Evolutionary conservation across 2,113 vertebrate genomes (phyloP), one percentile per base, ranked within the genome.

Genomic region (Natator depressus): DNA sequence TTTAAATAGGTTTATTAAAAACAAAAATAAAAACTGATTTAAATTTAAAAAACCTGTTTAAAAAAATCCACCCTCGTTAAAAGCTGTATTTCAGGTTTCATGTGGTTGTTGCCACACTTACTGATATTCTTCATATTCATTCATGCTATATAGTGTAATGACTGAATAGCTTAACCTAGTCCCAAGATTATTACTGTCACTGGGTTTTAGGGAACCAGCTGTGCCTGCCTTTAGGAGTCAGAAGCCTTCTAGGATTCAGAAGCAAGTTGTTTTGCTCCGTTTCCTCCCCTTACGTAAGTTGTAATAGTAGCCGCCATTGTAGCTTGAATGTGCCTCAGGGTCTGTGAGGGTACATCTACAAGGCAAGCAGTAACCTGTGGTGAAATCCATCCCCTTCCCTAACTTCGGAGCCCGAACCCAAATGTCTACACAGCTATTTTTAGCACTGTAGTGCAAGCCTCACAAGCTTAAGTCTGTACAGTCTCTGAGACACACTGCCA

Each of bases 211-310:
- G 62, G 62, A 78, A 85, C 38, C n/a, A 24, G 19, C 8, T 20
- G 13, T 59, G 90, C 8, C 42, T 88, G 13, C 20, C 17, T 75
- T 54, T 13, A 9, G 38, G 54, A 75, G 89, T 93, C 16, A 25
- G 0, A 1, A n/a, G 31, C 80, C 20, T 76, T 51, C 27, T 85
- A 47, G n/a, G 31, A 57, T 75, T 79, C 10, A 38, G 11, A 82
- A 31, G 6, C 3, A 1, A 4, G 1, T 1, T 29, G 76, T 2
- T 2, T 91, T 2, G 90, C 87, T 55, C 42, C 11, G 3, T 4
- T 3, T 25, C 38, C 22, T 76, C 72, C 24, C 42, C 72, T 76
- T 76, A 13, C 6, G 5, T 20, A 38, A 8, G 24, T 3, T 8
- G 87, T 49, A 55, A 1, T 59, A 62, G 46, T 46, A 87, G 53